Conservation (phyloP, 2,888 invertebrate genomes). For the Heliothis peltigera region DNA sequence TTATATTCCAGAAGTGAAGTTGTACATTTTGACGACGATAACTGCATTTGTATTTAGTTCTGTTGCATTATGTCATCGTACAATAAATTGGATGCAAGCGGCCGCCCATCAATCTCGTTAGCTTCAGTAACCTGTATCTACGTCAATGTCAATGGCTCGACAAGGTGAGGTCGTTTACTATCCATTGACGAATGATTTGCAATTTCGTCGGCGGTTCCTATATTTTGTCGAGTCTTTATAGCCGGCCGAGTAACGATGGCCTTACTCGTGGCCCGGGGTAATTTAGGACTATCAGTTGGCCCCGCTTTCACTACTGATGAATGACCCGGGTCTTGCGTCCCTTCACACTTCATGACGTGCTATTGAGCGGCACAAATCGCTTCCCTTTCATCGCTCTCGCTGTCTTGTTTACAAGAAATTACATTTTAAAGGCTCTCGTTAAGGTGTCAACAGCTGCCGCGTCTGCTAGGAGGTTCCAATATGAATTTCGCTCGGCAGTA, state of each 20-base stretch:
- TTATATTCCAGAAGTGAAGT: conserved; percentile 26
- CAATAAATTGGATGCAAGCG: conserved; percentile 55
- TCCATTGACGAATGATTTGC: conserved; percentile 78
- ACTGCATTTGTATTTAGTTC: conserved; percentile 49
- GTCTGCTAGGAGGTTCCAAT: conserved; percentile 59
- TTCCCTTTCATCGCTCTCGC: conserved; percentile 81
- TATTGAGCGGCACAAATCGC: conserved; percentile 79
- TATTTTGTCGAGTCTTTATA: conserved; percentile 67
- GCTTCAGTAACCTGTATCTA: conserved; percentile 66
- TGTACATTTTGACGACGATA: conserved; percentile 38
- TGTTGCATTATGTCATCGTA: conserved; percentile 53
- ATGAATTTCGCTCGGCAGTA: conserved; percentile 66
- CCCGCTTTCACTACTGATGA: conserved; percentile 84
- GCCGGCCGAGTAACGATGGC: conserved; percentile 69
- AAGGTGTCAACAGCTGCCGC: conserved; percentile 74
- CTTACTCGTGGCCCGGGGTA: conserved; percentile 73
- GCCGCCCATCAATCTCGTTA: conserved; percentile 67
- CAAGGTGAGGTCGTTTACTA: conserved; percentile 74
- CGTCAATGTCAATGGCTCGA: conserved; percentile 74
- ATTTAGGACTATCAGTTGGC: conserved; percentile 81
- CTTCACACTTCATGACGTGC: conserved; percentile 75
- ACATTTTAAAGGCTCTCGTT: conserved; percentile 75
- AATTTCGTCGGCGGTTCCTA: conserved; percentile 68
- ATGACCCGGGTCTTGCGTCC: conserved; percentile 77
- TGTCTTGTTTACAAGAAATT: conserved; percentile 79